phyloP scores from a whole-genome alignment of 2,113 vertebrate genomes.

The Lepisosteus osseus region DNA sequence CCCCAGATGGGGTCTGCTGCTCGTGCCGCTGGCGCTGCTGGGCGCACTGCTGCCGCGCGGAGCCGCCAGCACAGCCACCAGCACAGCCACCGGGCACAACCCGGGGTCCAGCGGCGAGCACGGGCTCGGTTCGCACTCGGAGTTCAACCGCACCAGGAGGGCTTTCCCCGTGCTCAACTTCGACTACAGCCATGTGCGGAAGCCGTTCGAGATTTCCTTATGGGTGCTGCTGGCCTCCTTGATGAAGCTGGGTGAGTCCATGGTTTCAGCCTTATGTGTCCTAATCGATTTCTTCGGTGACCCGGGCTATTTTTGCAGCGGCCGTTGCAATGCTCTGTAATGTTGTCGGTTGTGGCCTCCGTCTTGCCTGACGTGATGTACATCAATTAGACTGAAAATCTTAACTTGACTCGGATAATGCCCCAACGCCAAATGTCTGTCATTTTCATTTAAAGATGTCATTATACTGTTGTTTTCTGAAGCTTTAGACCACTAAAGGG shows the following conservation, averaged over 20 bases:
- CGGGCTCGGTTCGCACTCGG: background rate
- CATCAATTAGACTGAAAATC: too few species aligned
- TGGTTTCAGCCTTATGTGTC: background rate
- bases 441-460: too few species aligned
- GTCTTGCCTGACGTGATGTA: background rate
- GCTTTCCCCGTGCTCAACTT: slow-evolving; percentile 82
- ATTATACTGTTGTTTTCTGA: too few species aligned
- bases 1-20: too few species aligned
- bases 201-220: slow-evolving; percentile 84
- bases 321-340: background rate
- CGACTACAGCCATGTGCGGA: slow-evolving; percentile 68
- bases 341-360: too few species aligned
- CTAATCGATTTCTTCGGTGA: too few species aligned
- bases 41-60: slow-evolving; percentile 16
- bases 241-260: slow-evolving; percentile 90
- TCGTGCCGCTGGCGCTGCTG: too few species aligned
- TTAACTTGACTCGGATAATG: background rate
- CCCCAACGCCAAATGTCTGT: too few species aligned
- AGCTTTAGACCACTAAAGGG: too few species aligned
- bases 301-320: background rate
- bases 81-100: background rate
- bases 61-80: slow-evolving; percentile 1
- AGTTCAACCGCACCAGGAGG: slow-evolving; percentile 59
- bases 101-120: too few species aligned
- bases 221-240: slow-evolving; percentile 93